Percentiles rank a stretch among this genome's conserved stretches.
Conservation (phyloP, 2,797 vertebrate species). For the Macropodus opercularis region DNA sequence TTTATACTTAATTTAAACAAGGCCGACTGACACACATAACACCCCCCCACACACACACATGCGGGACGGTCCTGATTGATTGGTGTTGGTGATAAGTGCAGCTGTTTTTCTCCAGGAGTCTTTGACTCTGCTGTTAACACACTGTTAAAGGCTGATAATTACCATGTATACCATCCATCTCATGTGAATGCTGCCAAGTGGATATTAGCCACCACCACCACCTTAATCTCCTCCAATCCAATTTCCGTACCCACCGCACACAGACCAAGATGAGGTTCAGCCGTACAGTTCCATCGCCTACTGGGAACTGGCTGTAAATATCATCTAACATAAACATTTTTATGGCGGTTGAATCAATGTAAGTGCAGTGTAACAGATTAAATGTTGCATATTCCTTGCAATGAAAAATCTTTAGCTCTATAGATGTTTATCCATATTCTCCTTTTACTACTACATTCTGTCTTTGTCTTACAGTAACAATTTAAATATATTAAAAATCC, state of each 20-base stretch:
- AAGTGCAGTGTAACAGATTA: not conserved
- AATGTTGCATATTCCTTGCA: not conserved
- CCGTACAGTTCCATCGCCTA: not conserved
- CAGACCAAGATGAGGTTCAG: not conserved
- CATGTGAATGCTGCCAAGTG: conserved; percentile 47
- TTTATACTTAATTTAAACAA: conserved; percentile 5
- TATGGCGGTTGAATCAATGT: conserved; percentile 1
- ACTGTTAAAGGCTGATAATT: conserved; percentile 52
- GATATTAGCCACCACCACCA: conserved; percentile 9
- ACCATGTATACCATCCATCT: conserved; percentile 58
- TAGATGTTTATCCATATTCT: conserved; percentile 8
- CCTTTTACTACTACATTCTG: not conserved
- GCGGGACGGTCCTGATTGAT: conserved; percentile 41
- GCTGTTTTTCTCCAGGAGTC: conserved; percentile 52
- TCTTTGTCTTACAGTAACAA: too few relatives aligned
- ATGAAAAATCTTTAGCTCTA: too few relatives aligned
- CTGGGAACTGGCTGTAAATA: conserved; percentile 11
- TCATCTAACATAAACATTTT: conserved; percentile 12
- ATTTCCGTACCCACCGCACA: conserved; percentile 21
- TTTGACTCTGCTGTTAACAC: conserved; percentile 61
- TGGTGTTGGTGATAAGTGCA: conserved; percentile 35
- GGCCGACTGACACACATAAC: not conserved
- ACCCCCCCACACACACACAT: not conserved
- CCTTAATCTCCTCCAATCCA: conserved; percentile 28
- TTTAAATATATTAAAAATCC: too few relatives aligned